Percentiles rank a stretch among this genome's conserved stretches.
Conservation (phyloP, 2,888 invertebrate genomes). For the Metopia argyrocephala region DNA sequence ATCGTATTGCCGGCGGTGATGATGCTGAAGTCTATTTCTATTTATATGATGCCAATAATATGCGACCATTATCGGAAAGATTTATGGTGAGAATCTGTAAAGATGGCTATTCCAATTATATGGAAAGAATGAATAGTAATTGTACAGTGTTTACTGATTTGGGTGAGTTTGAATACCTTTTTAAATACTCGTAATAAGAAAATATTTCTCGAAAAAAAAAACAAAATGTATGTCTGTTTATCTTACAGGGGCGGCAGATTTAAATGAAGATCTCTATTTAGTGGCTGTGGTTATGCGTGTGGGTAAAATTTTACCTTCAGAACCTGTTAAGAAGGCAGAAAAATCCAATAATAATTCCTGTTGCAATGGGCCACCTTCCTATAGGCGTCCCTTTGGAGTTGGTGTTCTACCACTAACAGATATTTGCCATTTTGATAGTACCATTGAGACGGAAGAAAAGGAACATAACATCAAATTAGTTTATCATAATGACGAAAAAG, state of each 20-base stretch:
- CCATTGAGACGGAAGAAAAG: slow-evolving; percentile 82
- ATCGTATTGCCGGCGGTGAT: slow-evolving; percentile 91
- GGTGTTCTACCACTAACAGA: slow-evolving; percentile 89
- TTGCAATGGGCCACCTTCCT: slow-evolving; percentile 74
- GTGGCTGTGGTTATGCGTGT: slow-evolving; percentile 94
- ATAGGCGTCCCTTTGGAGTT: slow-evolving; percentile 91
- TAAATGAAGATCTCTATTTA: slow-evolving; percentile 90
- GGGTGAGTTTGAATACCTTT: slow-evolving; percentile 78
- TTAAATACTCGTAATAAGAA: neutral
- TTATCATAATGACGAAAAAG: slow-evolving; percentile 92
- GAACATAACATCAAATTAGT: slow-evolving; percentile 90
- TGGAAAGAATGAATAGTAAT: slow-evolving; percentile 91
- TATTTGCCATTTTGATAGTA: slow-evolving; percentile 81
- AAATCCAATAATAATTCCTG: slow-evolving; percentile 69
- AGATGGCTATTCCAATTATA: slow-evolving; percentile 93
- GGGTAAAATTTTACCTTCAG: slow-evolving; percentile 86
- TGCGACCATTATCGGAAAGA: slow-evolving; percentile 90
- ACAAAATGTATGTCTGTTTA: neutral
- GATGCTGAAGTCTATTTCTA: slow-evolving; percentile 93
- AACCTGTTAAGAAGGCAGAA: slow-evolving; percentile 77
- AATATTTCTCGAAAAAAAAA: too few species aligned
- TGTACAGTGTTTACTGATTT: slow-evolving; percentile 91
- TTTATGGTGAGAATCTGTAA: slow-evolving; percentile 93
- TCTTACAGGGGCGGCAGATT: slow-evolving; percentile 85
- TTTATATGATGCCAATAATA: slow-evolving; percentile 86